Percentiles rank a stretch among this genome's conserved stretches.
Conservation (phyloP, 2,797 vertebrate genomes). For the Acrossocheilus fasciatus region DNA sequence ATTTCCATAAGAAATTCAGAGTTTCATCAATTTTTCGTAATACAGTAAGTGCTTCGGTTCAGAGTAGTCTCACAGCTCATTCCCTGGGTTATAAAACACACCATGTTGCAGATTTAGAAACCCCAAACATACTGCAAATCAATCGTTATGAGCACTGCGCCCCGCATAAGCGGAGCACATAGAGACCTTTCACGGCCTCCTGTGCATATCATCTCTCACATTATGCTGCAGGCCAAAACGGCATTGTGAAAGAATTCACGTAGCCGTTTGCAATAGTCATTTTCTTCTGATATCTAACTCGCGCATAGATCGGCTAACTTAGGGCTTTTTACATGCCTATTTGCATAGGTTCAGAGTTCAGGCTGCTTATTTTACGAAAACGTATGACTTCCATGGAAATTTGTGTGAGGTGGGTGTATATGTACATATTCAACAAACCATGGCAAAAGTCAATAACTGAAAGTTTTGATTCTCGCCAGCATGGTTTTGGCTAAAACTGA, state of each 20-base stretch:
- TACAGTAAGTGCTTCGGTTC: slow-evolving; percentile 51
- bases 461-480: slow-evolving; percentile 39
- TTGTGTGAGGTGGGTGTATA: slow-evolving; percentile 57
- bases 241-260: slow-evolving; percentile 47
- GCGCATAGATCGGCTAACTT: slow-evolving; percentile 52
- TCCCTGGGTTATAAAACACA: slow-evolving; percentile 55
- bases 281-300: slow-evolving; percentile 55
- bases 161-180: slow-evolving; percentile 54
- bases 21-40: slow-evolving; percentile 55
- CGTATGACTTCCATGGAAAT: slow-evolving; percentile 52
- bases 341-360: slow-evolving; percentile 58
- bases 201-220: slow-evolving; percentile 61
- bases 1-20: slow-evolving; percentile 46
- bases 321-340: slow-evolving; percentile 43
- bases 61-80: slow-evolving; percentile 37
- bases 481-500: slow-evolving; percentile 47
- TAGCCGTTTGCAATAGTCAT: slow-evolving; percentile 50
- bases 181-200: slow-evolving; percentile 62
- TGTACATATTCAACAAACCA: slow-evolving; percentile 62
- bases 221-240: slow-evolving; percentile 57
- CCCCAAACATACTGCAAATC: slow-evolving; percentile 64
- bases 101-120: slow-evolving; percentile 59
- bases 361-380: slow-evolving; percentile 53
- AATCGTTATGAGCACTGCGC: slow-evolving; percentile 59
- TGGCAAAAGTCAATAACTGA: slow-evolving; percentile 62